Base-by-base conservation (phyloP, 1,140 invertebrate species). In the Cotesia chilonis region DNA sequence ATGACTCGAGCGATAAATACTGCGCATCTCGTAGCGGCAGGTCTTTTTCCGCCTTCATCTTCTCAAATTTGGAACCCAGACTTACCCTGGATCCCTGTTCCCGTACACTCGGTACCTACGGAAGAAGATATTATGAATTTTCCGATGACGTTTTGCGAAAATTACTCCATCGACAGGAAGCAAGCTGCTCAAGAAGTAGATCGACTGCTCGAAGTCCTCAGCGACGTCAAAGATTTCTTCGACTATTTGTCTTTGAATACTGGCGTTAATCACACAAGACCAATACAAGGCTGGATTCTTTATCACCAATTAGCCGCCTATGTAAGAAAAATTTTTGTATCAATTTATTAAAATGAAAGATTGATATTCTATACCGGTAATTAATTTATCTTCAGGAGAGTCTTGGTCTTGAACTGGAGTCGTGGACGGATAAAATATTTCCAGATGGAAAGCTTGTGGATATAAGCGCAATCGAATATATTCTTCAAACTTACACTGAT, bases 391-490 rank as follows among this genome's bases (percentile, higher is more conserved):
- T 63, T 41, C 36, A 74, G 72, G 51, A 12, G 4, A 12, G 36
- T 14, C 12, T 70, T 6, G 68, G 68, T 63, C 37, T 69, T 7
- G 17, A 20, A n/a, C 60, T 71, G 12, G 67, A 60, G 14, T 10
- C 63, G 12, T 74, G 73, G 73, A 68, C 52, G 0, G n/a, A 14
- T 6, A 38, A 35, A 0, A 74, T 74, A 54, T 74, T 74, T 60
- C 73, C 70, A 0, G 28, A 72, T 36, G 70, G 70, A n/a, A 73
- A 84, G 78, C 51, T 89, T 76, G 85, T 85, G 74, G 84, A 88
- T 71, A 77, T 88, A 41, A 87, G 87, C 0, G 85, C 86, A 74
- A 82, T 88, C 68, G 88, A 88, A 79, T 88, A 87, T 59, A 78
- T 81, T 2, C 66, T 80, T 61, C 80, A 88, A 78, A 85, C 79